Evolutionary conservation across 2,113 vertebrate species (phyloP).

Genomic region (Struthidea cinerea): DNA sequence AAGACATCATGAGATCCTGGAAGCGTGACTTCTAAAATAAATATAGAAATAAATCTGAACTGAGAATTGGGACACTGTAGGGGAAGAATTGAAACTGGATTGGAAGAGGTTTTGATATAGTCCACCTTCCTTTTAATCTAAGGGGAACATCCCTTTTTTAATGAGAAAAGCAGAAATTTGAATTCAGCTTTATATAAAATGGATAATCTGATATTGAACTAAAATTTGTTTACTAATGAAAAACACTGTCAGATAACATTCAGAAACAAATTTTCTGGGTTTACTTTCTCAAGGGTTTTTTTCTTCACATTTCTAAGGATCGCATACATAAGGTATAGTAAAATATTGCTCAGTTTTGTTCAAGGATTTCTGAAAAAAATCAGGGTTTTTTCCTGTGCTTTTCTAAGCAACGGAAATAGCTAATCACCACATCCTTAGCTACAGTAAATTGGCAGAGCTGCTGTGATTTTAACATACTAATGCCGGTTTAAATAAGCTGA

Average conservation of each 20-base stretch:
- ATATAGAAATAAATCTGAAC: conserved; percentile 38
- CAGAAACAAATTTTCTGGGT: conserved; percentile 31
- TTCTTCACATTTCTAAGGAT: conserved; percentile 40
- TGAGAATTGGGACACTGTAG: not conserved
- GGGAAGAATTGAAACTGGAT: not conserved
- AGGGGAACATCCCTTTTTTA: conserved; percentile 30
- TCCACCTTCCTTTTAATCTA: conserved; percentile 51
- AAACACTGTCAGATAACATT: not conserved
- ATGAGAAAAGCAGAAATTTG: conserved; percentile 35
- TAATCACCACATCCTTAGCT: conserved; percentile 1
- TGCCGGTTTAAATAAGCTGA: not conserved
- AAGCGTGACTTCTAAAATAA: conserved; percentile 46
- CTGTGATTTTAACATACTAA: not conserved
- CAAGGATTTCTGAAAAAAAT: conserved; percentile 1
- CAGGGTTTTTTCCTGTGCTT: not conserved
- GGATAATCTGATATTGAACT: not conserved
- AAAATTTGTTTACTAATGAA: not conserved
- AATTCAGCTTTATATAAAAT: not conserved
- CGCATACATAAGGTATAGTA: not conserved
- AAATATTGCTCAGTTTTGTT: conserved; percentile 14
- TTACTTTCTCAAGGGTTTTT: conserved; percentile 13
- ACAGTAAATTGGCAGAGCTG: not conserved
- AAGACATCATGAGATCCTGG: conserved; percentile 53
- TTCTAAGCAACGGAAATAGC: not conserved
- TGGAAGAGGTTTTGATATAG: conserved; percentile 26